These are phyloP conservation scores for Philonicus albiceps DNA, from an alignment of 2,888 invertebrate genomes.

Conservation along the genomic window DNA sequence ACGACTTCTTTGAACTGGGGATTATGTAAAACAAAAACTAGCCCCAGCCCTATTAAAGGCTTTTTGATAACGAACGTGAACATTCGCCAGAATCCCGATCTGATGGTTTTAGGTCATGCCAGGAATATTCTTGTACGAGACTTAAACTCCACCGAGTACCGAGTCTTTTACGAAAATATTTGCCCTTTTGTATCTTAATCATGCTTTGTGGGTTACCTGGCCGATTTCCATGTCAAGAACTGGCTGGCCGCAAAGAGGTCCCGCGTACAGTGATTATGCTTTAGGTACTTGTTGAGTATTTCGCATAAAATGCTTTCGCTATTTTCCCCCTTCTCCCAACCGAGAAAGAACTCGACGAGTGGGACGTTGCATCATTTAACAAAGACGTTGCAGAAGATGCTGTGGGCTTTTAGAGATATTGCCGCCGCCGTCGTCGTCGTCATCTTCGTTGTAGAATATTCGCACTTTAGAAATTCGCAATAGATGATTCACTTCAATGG, in stretches of 20 bases:
- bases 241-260: background rate
- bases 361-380: background rate
- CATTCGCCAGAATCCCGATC: background rate
- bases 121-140: background rate
- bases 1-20: background rate
- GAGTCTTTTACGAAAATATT: background rate
- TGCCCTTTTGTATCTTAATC: background rate
- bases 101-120: background rate
- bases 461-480: background rate
- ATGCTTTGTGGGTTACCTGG: background rate
- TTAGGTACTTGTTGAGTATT: background rate
- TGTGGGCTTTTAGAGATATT: background rate
- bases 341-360: background rate
- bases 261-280: background rate
- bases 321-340: background rate
- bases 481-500: background rate
- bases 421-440: background rate
- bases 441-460: too few relatives aligned
- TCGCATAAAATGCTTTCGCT: background rate
- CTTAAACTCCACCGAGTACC: background rate
- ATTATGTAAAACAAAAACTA: background rate
- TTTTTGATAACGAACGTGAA: background rate
- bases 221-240: background rate
- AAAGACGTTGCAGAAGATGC: background rate
- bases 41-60: background rate